Base-by-base conservation (phyloP, 2,797 vertebrate species). In the Lemur catta region DNA sequence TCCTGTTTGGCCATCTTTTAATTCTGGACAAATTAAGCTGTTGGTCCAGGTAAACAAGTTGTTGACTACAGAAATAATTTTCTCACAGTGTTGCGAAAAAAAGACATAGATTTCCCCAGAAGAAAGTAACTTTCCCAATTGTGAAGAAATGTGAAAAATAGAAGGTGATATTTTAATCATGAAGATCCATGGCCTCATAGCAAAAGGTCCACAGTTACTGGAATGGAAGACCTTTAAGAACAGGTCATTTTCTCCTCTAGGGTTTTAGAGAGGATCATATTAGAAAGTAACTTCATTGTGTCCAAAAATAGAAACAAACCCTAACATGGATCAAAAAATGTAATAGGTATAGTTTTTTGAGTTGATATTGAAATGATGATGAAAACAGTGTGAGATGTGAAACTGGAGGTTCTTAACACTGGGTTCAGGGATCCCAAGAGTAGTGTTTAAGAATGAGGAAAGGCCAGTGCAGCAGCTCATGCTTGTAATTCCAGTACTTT, bases 381-480 rank as follows among this genome's bases (percentile, higher is more conserved):
- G 33, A 84, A 80, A 75, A 61, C 11, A 33, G n/a, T 41, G 13
- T 86, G 43, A 79, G 35, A 72, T 85, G 12, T 82, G 20, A 28
- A 91, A 67, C 12, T 6, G 4, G 20, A 5, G 10, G 4, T 59
- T 76, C 43, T 74, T 84, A 85, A 65, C 55, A 17, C 33, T 86
- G 63, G 33, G 28, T 75, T 91, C 43, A 86, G 52, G 69, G 24
- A 63, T 33, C 14, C 67, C 10, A 8, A 76, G 48, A 76, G 48
- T 14, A 85, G 35, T 52, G 18, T 43, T 88, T 84, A 63, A 97
- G 78, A 87, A 81, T 93, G 84, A 91, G 2, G n/a, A 86, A 43
- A 67, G 33, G 63, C 17, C 33, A n/a, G 63, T 67, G 63, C 63
- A 18, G 63, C 33, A 33, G 63, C 63, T n/a, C 33, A 67, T 67